These are phyloP conservation scores for Meliscaeva auricollis DNA, from an alignment of 2,888 invertebrate species.

Conservation along the genomic window DNA sequence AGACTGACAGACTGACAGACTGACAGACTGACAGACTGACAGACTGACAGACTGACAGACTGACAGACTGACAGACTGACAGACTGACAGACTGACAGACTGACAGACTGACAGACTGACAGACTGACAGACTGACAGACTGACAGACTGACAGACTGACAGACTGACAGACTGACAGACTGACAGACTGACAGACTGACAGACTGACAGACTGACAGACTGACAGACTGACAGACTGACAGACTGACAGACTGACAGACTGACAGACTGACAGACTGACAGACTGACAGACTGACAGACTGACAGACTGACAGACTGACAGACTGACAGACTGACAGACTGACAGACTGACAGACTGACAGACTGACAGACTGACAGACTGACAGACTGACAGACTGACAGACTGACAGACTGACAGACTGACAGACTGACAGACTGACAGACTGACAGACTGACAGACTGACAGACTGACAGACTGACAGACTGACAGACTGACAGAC, in stretches of 20 bases:
- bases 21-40: slow-evolving; percentile 30
- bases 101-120: slow-evolving; percentile 22
- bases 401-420: slow-evolving; percentile 28
- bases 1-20: slow-evolving; percentile 28
- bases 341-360: too few relatives aligned
- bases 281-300: slow-evolving; percentile 27
- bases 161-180: background rate
- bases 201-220: slow-evolving; percentile 31
- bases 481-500: slow-evolving; percentile 28
- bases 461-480: slow-evolving; percentile 25
- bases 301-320: slow-evolving; percentile 25
- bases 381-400: slow-evolving; percentile 26
- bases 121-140: slow-evolving; percentile 12
- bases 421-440: slow-evolving; percentile 25
- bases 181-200: slow-evolving; percentile 41
- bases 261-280: slow-evolving; percentile 25
- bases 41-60: slow-evolving; percentile 29
- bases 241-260: slow-evolving; percentile 27
- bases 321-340: slow-evolving; percentile 25
- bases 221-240: slow-evolving; percentile 25
- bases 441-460: slow-evolving; percentile 27
- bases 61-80: slow-evolving; percentile 45
- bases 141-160: too few relatives aligned
- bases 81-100: slow-evolving; percentile 43
- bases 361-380: slow-evolving; percentile 18